Evolutionary conservation across 2,888 invertebrate genomes (phyloP), one percentile per base, ranked within the genome.

Genomic region (Rhimphoctona megacephalus): DNA sequence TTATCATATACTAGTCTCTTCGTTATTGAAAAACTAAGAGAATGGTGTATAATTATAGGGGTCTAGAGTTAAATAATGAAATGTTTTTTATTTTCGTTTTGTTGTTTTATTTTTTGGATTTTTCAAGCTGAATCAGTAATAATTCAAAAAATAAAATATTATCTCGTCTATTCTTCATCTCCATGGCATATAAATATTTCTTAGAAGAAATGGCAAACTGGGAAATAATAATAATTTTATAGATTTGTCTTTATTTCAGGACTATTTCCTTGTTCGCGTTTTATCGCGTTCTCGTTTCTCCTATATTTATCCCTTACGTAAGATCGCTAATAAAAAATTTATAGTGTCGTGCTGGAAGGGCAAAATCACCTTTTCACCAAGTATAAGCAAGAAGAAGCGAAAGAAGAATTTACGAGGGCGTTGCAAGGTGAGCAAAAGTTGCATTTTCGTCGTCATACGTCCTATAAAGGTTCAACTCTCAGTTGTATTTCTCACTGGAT

Each of bases 281-380:
- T 46, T 52, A 61, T 80, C 46, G 17, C 11, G 57, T 57, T 80
- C 46, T 57, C 30, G 36, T 30, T 77, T 72, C 49, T 69, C 22
- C 54, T 57, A 57, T 69, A 57, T 54, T 36, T 46, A n/a, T 67
- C 85, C 79, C 79, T 87, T 69, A 81, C 69, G 82, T 86, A 85
- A 90, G 89, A 89, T 90, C 89, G 89, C 82, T 89, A 77, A 88
- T 92, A 87, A 91, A 92, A 91, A 88, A 90, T 92, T 91, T 89
- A 90, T 88, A 90, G 90, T 87, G 90, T 87, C 85, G 87, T 70
- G 46, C 33, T 78, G 78, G 70, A 69, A 73, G 81, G 81, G 64
- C 43, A 74, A 80, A 86, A 69, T 83, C 83, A 80, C 67, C 49
- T 78, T 61, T 64, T 81, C 69, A 1, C 80, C 69, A 83, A 70